Base-by-base conservation (phyloP, 2,797 vertebrate genomes). In the Phoebastria nigripes region DNA sequence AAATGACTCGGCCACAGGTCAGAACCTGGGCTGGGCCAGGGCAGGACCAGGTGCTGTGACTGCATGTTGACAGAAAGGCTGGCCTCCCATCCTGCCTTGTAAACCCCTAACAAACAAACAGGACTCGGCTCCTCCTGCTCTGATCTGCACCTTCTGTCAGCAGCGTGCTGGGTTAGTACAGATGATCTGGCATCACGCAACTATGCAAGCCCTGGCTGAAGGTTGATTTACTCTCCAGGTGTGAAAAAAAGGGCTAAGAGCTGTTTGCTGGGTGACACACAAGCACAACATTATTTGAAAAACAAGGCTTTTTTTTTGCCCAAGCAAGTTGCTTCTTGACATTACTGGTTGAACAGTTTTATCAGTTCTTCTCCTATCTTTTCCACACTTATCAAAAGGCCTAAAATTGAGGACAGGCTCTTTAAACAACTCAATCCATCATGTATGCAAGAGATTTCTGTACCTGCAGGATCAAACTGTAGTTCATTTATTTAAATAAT, bases 11-110 rank as follows among this genome's bases (percentile, higher is more conserved):
- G 47, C 3, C 0, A 0, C 0, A 0, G 82, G 54, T 92, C 61
- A 94, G 82, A 76, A 91, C 72, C 49, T 90, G 95, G 85, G 91
- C 56, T 96, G 85, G 91, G 70, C 33, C 55, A 87, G 95, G 95
- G 94, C 66, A 94, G 91, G 80, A 94, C 93, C 70, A 89, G 63
- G 39, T 55, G 46, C 46, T 74, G 58, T 1, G 11, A 35, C 46
- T 29, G 33, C 24, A 16, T 0, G 0, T 44, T 91, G 85, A 26
- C 46, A 71, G 39, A 56, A 67, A 67, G n/a, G 7, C 28, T 78
- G 33, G 6, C 7, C 11, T 51, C 29, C 54, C 3, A 44, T 89
- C 19, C 79, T 78, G 72, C 26, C 65, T 70, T 46, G 39, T 56
- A 72, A 88, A 61, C 9, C 31, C 20, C 19, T 66, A 15, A 12